Base-by-base conservation (phyloP, 2,797 vertebrate species). In the Allobates femoralis region DNA sequence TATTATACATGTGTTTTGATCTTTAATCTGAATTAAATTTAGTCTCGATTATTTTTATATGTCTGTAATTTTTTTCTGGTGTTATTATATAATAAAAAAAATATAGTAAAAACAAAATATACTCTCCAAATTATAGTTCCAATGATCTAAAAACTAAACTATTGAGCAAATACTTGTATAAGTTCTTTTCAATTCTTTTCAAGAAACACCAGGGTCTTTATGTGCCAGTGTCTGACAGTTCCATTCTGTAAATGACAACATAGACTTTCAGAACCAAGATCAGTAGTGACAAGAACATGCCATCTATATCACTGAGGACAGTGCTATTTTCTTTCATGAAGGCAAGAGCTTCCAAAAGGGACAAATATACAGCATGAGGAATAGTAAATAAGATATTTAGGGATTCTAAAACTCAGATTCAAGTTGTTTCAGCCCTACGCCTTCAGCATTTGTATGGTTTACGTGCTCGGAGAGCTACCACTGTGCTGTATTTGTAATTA, bases 401-500 rank as follows among this genome's bases (percentile, higher is more conserved):
- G 71, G 37, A 75, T 53, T 64, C 64, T 81, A 80, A 73, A 81
- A 32, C 23, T 21, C 41, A 62, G 32, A 66, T 66, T 82, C 51
- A 53, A 80, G 28, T 81, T 75, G 58, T 62, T 76, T 50, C 73
- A 46, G 58, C 60, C 51, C 50, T 55, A n/a, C 15, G 41, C 30
- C n/a, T 71, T 41, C n/a, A 53, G 73, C 62, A 28, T 83, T 83
- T 76, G 67, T 75, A 30, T 66, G 64, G 71, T 69, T 60, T 74
- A 73, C 60, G 71, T 71, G 74, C 53, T 86, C 41, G 18, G 69
- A 86, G 80, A 83, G 64, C 60, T 34, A 83, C 80, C 34, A 58
- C 79, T 78, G 60, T 71, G 73, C 58, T 86, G 80, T 86, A 75
- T 83, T 82, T 83, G 71, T 83, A 86, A 86, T 82, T 86, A 86